Evolutionary conservation across 1,140 invertebrate genomes (phyloP).

Genomic region (Steinernema khuongi): DNA sequence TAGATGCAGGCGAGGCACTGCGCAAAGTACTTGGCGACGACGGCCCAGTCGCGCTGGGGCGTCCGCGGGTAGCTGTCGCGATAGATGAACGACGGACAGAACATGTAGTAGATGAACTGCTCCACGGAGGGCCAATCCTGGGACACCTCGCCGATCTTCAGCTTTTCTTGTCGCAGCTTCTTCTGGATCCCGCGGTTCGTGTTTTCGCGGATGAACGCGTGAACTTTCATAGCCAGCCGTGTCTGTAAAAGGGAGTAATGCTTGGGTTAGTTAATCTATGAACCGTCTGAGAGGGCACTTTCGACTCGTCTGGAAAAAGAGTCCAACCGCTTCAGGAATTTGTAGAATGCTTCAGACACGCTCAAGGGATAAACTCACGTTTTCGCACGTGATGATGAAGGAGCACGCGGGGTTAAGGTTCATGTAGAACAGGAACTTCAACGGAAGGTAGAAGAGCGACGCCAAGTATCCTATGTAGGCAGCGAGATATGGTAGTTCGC

Average conservation of each 20-base stretch:
- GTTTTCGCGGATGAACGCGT: conserved; percentile 56
- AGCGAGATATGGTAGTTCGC: conserved; percentile 34
- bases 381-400: conserved; percentile 59
- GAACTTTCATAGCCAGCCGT: conserved; percentile 55
- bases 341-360: conserved; percentile 6
- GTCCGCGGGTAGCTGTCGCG: conserved; percentile 46
- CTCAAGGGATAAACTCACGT: conserved; percentile 40
- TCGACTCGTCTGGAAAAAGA: no score
- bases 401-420: conserved; percentile 54
- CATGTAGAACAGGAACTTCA: conserved; percentile 47
- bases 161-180: conserved; percentile 31
- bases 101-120: conserved; percentile 55
- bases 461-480: conserved; percentile 40
- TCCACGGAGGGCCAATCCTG: conserved; percentile 37
- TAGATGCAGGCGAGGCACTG: conserved; percentile 53
- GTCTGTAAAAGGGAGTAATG: conserved; percentile 44
- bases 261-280: no score
- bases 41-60: conserved; percentile 39
- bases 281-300: no score
- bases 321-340: neutral
- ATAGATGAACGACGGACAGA: conserved; percentile 56
- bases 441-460: conserved; percentile 49
- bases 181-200: conserved; percentile 31
- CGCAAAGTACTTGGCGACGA: conserved; percentile 41
- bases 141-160: conserved; percentile 18